Percentiles rank a stretch among this genome's conserved stretches.
These are phyloP conservation scores for Acanthosepion esculentum DNA, from an alignment of 2,888 invertebrate species.

Conservation along the genomic window DNA sequence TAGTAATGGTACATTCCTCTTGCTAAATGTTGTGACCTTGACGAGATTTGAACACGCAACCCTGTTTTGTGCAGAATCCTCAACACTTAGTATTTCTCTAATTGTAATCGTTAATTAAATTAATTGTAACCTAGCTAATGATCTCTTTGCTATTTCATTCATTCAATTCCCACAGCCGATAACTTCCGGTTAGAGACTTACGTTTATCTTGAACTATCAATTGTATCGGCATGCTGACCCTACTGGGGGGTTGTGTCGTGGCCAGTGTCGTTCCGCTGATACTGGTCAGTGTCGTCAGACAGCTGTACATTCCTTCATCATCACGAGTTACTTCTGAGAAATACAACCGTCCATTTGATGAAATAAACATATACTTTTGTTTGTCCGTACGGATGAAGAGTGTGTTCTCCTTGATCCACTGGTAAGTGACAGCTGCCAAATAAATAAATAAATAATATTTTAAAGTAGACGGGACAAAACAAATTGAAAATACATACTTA, in stretches of 20 bases:
- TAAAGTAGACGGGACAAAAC: not conserved
- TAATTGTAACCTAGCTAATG: no score
- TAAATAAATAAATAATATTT: slow-evolving; percentile 37
- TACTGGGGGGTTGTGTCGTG: slow-evolving; percentile 59
- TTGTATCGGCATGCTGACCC: slow-evolving; percentile 66
- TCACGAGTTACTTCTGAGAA: slow-evolving; percentile 93
- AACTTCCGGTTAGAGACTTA: slow-evolving; percentile 51
- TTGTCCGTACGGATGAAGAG: slow-evolving; percentile 95
- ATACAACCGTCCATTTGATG: slow-evolving; percentile 93
- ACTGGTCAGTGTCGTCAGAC: slow-evolving; percentile 57
- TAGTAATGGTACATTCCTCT: no score
- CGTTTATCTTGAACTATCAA: slow-evolving; percentile 64
- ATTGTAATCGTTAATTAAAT: no score
- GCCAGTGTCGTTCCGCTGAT: slow-evolving; percentile 58
- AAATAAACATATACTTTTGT: slow-evolving; percentile 87
- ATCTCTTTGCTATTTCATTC: no score
- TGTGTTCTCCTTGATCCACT: slow-evolving; percentile 92
- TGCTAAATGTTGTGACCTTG: no score
- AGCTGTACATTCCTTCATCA: slow-evolving; percentile 64
- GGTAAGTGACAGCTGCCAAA: slow-evolving; percentile 77
- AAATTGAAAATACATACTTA: not conserved
- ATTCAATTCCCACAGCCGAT: no score
- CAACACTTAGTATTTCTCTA: no score
- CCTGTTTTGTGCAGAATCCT: no score
- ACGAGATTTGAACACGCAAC: no score